These are phyloP conservation scores for Lepidurus apus DNA, from an alignment of 1,140 invertebrate species.

Conservation along the genomic window DNA sequence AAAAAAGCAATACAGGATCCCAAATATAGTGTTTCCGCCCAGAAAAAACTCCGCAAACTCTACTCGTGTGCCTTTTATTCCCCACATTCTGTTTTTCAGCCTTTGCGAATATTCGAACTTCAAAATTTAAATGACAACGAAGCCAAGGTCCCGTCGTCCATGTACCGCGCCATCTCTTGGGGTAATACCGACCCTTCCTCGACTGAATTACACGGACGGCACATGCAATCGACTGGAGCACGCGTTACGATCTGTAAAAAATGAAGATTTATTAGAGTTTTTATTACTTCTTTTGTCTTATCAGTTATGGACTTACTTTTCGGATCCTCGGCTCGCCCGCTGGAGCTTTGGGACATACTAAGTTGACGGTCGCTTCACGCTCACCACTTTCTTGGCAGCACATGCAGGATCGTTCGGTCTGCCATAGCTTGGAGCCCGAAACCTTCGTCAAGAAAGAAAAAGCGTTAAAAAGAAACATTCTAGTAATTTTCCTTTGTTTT, in stretches of 20 bases:
- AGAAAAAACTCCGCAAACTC: neutral
- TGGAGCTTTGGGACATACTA: slow-evolving; percentile 83
- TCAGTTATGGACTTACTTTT: slow-evolving; percentile 57
- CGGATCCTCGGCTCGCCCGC: slow-evolving; percentile 75
- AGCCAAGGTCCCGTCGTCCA: slow-evolving; percentile 62
- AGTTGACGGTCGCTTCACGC: slow-evolving; percentile 76
- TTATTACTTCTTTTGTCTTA: neutral
- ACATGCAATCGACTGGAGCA: slow-evolving; percentile 80
- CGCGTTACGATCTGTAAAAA: slow-evolving; percentile 69
- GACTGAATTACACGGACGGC: slow-evolving; percentile 78
- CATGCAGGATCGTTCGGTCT: slow-evolving; percentile 90
- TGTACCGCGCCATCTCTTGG: slow-evolving; percentile 75
- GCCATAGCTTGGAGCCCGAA: slow-evolving; percentile 92
- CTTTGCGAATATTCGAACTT: neutral
- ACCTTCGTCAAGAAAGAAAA: slow-evolving; percentile 54
- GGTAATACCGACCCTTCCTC: slow-evolving; percentile 81
- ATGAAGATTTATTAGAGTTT: slow-evolving; percentile 24
- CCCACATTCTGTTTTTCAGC: neutral
- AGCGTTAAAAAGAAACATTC: slow-evolving; percentile 23
- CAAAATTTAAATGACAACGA: slow-evolving; percentile 37
- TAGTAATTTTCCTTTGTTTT: neutral
- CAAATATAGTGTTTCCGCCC: neutral
- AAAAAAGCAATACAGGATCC: slow-evolving; percentile 12
- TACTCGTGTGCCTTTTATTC: neutral
- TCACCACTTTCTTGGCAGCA: slow-evolving; percentile 91